phyloP scores from a whole-genome alignment of 1,140 invertebrate genomes.

The Anagrus nilaparvatae region DNA sequence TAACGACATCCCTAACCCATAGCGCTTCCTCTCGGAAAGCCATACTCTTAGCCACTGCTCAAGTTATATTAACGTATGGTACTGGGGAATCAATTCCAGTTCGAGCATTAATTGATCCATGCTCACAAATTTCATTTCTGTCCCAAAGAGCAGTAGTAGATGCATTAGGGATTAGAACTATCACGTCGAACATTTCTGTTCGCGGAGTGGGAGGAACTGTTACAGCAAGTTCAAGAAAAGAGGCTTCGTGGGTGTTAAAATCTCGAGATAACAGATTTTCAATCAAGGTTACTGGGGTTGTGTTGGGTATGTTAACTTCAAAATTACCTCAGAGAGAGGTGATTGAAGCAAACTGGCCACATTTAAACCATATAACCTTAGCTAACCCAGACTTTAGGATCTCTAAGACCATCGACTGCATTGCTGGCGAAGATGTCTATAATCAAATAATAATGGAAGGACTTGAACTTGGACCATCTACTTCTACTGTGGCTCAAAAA shows the following conservation, averaged over 20 bases:
- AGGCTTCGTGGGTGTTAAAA: background rate
- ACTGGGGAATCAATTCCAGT: background rate
- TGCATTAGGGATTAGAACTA: background rate
- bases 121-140: background rate
- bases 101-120: background rate
- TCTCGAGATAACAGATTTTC: background rate
- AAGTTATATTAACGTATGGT: background rate
- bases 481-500: background rate
- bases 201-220: background rate
- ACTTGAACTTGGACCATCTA: background rate
- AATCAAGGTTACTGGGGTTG: background rate
- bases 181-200: background rate
- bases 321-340: background rate
- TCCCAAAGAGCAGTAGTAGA: background rate
- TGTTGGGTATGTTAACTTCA: too few relatives aligned
- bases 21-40: too few relatives aligned
- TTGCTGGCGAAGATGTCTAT: conserved; percentile 1
- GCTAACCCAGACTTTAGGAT: background rate
- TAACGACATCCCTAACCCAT: too few relatives aligned
- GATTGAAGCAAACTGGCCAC: background rate
- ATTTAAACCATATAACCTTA: background rate
- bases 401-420: background rate
- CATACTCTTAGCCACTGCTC: background rate
- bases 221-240: background rate
- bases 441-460: background rate